A percentile compares a stretch with the other conserved stretches of the same genome.
These are phyloP conservation scores for Falco cherrug DNA, from an alignment of 2,797 vertebrate species.

Conservation along the genomic window DNA sequence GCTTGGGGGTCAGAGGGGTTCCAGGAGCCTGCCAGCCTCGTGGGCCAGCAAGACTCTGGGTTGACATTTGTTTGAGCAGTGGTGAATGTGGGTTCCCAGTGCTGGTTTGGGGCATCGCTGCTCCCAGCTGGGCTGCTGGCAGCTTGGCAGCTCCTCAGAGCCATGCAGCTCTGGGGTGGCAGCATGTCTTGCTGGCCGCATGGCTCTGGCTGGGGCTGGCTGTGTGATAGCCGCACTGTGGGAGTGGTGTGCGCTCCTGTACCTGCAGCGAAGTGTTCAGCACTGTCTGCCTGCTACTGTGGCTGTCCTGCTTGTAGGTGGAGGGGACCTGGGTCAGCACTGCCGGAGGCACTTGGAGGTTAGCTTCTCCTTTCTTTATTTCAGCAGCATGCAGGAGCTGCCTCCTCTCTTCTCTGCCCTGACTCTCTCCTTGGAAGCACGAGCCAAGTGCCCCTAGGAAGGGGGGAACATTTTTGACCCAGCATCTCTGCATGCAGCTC, in stretches of 20 bases:
- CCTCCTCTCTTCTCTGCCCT: neutral
- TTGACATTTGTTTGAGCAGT: neutral
- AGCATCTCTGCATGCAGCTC: neutral
- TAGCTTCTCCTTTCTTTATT: neutral
- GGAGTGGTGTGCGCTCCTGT: fast-evolving
- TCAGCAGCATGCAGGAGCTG: neutral
- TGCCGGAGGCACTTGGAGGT: neutral
- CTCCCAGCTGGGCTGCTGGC: neutral
- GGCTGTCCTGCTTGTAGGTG: neutral
- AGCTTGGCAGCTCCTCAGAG: neutral
- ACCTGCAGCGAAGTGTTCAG: fast-evolving
- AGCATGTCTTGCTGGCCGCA: neutral
- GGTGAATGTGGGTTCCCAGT: fast-evolving
- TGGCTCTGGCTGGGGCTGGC: neutral
- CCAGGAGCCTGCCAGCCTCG: neutral
- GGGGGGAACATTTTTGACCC: neutral
- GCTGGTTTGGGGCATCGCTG: neutral
- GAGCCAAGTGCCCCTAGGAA: neutral
- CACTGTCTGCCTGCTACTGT: neutral
- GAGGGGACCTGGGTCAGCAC: no score
- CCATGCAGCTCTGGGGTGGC: neutral
- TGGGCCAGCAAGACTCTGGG: neutral
- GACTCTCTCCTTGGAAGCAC: neutral
- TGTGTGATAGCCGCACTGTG: fast-evolving
- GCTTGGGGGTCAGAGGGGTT: neutral